Evolutionary conservation across 2,113 vertebrate species (phyloP), one percentile per base, ranked within the genome.

Genomic region (Nycticryphes semicollaris): DNA sequence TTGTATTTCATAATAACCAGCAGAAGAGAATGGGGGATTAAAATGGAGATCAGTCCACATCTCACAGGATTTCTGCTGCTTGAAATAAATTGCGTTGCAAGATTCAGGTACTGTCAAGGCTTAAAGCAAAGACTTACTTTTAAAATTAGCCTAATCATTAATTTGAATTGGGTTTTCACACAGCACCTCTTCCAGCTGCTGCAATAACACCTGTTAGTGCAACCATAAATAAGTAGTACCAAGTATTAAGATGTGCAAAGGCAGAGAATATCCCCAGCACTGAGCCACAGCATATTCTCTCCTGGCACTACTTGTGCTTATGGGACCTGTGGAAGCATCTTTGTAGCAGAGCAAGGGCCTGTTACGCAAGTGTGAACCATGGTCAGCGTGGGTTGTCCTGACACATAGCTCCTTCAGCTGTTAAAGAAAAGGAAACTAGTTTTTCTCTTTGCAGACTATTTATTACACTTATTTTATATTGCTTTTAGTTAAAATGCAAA

Each of bases 351-450:
- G 27, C 31, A 67, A 66, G 45, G 81, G 37, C 50, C 50, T 77
- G 9, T 45, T 70, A 59, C 0, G 0, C 24, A 37, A 62, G 19
- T 0, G 0, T 67, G 91, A 83, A 47, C 63, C 1, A 0, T 54
- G 69, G 25, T 81, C 68, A 72, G 2, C 20, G 2, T 22, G 43
- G 43, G 13, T 21, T 83, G 24, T 62, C 47, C 37, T 5, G 3
- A 28, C 2, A 0, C 15, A 35, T 9, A 37, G 23, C n/a, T 53
- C 35, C 39, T 85, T 83, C 33, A 13, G 9, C 68, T 81, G n/a
- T 59, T 73, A 50, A 88, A 64, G 35, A 53, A 88, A 74, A 70
- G 13, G 14, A 74, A 76, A 45, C 11, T 22, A 0, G 3, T 72
- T 30, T 72, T 70, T 18, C 19, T 85, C 24, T 64, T 73, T 80